A percentile compares a stretch with the other conserved stretches of the same genome.
These are phyloP conservation scores for Agelastica alni DNA, from an alignment of 2,888 invertebrate genomes.

Conservation along the genomic window DNA sequence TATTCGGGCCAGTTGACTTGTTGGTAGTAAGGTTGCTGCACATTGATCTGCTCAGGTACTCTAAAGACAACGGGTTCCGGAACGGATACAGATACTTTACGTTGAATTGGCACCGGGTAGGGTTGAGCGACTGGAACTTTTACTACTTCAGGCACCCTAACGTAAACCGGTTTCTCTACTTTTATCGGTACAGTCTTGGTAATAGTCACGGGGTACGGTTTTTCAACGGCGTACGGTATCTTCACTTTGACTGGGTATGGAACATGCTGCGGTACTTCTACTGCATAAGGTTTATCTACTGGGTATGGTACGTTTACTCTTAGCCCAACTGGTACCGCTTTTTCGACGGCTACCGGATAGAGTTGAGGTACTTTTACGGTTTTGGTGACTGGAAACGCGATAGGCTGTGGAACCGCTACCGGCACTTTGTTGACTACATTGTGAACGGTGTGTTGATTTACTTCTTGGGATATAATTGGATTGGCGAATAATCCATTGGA, in stretches of 20 bases:
- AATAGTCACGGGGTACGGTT: constrained; percentile 45
- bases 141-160: constrained; percentile 42
- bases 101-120: constrained; percentile 34
- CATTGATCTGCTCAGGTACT: constrained; percentile 36
- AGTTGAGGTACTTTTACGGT: constrained; percentile 48
- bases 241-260: constrained; percentile 39
- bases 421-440: constrained; percentile 44
- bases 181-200: constrained; percentile 40
- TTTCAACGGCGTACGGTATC: constrained; percentile 43
- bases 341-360: constrained; percentile 44
- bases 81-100: constrained; percentile 40
- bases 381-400: constrained; percentile 46
- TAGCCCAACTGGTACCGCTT: constrained; percentile 40
- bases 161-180: constrained; percentile 42
- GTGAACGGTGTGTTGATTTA: constrained; percentile 36
- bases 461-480: background rate
- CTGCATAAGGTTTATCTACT: constrained; percentile 47
- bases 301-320: constrained; percentile 41
- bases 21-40: background rate
- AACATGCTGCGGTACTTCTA: constrained; percentile 44
- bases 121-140: constrained; percentile 43
- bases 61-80: constrained; percentile 42
- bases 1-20: background rate
- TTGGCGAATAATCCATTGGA: background rate
- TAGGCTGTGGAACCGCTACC: constrained; percentile 50